Evolutionary conservation across 1,140 invertebrate species (phyloP).

Genomic region (Diplogasteroides magnus): DNA sequence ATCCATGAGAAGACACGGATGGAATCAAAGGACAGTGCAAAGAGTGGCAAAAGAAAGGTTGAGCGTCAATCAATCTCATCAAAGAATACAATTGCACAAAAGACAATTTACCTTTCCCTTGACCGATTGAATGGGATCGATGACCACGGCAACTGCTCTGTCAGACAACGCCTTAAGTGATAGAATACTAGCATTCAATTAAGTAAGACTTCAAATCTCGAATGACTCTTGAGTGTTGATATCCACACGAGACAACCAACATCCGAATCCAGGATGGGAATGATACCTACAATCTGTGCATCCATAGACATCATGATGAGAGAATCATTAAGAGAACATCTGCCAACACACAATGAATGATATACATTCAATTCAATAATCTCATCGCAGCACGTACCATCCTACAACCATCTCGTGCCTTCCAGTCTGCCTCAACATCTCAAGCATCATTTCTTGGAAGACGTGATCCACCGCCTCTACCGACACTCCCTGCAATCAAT

Average conservation of each 20-base stretch:
- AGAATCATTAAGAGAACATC: too few species aligned
- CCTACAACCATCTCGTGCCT: too few species aligned
- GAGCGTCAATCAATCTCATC: too few species aligned
- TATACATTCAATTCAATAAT: slow-evolving; percentile 99
- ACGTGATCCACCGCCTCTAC: slow-evolving; percentile 99
- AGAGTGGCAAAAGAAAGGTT: slow-evolving; percentile 6
- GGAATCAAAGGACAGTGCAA: too few species aligned
- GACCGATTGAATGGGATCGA: slow-evolving; percentile 98
- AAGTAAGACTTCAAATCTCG: too few species aligned
- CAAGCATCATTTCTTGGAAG: slow-evolving; percentile 99
- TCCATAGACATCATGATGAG: too few species aligned
- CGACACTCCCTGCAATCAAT: slow-evolving; percentile 96
- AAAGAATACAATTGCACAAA: slow-evolving; percentile 11
- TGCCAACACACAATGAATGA: too few species aligned
- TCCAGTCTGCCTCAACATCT: slow-evolving; percentile 99
- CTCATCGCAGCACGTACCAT: slow-evolving; percentile 98
- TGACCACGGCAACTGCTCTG: slow-evolving; percentile 94
- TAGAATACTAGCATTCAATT: too few species aligned
- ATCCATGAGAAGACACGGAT: background rate
- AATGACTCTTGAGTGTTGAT: slow-evolving; percentile 99
- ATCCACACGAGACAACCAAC: slow-evolving; percentile 87
- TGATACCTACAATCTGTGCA: too few species aligned
- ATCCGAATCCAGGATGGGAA: too few species aligned
- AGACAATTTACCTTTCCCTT: slow-evolving; percentile 71
- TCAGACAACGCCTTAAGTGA: slow-evolving; percentile 95